phyloP scores from a whole-genome alignment of 2,797 vertebrate genomes.

The Harpagifer antarcticus region DNA sequence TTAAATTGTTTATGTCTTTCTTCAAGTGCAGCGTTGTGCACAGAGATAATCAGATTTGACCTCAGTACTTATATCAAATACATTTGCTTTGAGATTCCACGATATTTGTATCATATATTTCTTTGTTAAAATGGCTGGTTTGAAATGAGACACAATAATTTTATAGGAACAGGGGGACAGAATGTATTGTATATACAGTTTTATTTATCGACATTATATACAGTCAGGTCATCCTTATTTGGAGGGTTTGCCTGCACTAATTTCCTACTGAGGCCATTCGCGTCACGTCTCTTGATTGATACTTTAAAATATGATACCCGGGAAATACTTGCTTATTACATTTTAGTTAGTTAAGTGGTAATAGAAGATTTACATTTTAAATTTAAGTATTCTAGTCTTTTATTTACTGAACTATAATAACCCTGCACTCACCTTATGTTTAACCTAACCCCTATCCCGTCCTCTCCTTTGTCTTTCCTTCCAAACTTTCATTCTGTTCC shows the following conservation, averaged over 20 bases:
- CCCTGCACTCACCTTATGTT: conserved; percentile 52
- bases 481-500: conserved; percentile 60
- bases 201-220: neutral
- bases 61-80: neutral
- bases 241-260: neutral
- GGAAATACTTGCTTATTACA: no score
- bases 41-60: neutral
- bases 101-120: neutral
- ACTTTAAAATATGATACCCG: no score
- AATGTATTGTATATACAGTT: neutral
- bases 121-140: neutral
- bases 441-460: conserved; percentile 46
- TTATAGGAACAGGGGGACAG: neutral
- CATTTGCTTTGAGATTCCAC: neutral
- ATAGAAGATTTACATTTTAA: no score
- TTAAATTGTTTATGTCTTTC: no score
- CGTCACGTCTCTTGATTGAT: no score
- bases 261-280: neutral
- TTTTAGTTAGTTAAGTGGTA: no score
- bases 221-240: neutral
- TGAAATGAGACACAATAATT: neutral
- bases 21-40: neutral
- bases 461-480: conserved; percentile 58
- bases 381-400: neutral
- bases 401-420: conserved; percentile 40